Evolutionary conservation across 2,113 vertebrate species (phyloP), one percentile per base, ranked within the genome.

Genomic region (Scatophagus argus): DNA sequence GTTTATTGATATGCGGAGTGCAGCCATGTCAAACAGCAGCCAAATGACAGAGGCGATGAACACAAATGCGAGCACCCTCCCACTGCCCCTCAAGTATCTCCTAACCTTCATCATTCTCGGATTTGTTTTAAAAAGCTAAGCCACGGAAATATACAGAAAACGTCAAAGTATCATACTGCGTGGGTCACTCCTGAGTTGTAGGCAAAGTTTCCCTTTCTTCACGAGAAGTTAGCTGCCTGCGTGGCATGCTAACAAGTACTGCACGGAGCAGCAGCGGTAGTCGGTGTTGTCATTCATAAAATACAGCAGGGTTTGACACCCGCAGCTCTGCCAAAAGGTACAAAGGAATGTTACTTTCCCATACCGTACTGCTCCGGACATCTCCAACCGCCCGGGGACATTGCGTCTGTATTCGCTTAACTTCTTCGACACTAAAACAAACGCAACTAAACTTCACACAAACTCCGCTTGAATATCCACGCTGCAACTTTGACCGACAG

Each of bases 11-110:
- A 98, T 39, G 62, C 95, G 93, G 17, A 99, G 95, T n/a, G 96
- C 97, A 84, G 96, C 97, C 95, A 98, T 97, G 92, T 99, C 97
- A 86, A 99, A 96, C 55, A 98, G 93, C 55, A 99, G 86, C 97
- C 97, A 99, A 43, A 96, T 78, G 79, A 99, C 92, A 49, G 97
- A 99, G 41, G 97, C 97, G 8, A 88, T 88, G 79, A 97, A 97
- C 67, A 99, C 95, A 46, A 97, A 95, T 0, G 94, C 96, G 8
- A 99, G 92, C 17, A 96, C 94, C 85, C 97, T 89, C 76, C 96
- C 96, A 81, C 96, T 96, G 49, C 96, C 96, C 87, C 96, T 93
- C 59, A 97, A 94, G 86, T 97, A 95, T 87, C 94, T 95, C 83
- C 94, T 93, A 31, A 96, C 46, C 87, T 93, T 95, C 92, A 94